Conservation (phyloP, 1,140 invertebrate species). For the Macrobrachium nipponense region DNA sequence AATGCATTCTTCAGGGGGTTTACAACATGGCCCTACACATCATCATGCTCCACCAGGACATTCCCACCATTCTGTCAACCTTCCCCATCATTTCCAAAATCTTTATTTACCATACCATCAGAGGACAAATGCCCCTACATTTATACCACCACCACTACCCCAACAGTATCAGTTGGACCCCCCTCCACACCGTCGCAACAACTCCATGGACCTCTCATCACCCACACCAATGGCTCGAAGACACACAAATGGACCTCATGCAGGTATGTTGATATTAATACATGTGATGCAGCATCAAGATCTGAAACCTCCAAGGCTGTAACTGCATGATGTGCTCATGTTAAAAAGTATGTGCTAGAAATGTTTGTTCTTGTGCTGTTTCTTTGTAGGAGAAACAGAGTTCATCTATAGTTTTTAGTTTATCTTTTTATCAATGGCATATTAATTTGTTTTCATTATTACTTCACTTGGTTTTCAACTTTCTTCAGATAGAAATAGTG, state of each 20-base stretch:
- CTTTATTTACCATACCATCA: slow-evolving; percentile 32
- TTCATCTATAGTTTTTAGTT: no score
- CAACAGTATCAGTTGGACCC: slow-evolving; percentile 59
- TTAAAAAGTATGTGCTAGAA: no score
- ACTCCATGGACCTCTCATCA: slow-evolving; percentile 51
- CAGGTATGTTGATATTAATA: slow-evolving; percentile 16
- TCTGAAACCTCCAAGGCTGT: no score
- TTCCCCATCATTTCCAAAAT: slow-evolving; percentile 29
- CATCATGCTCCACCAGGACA: slow-evolving; percentile 36
- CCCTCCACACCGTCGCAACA: slow-evolving; percentile 54
- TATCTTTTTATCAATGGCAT: no score
- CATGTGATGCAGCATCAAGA: background rate
- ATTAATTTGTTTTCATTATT: no score
- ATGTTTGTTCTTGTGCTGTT: no score
- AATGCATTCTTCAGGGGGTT: slow-evolving; percentile 66
- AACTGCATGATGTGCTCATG: no score
- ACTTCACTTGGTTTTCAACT: no score
- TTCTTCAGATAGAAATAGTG: no score
- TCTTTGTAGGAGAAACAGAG: no score
- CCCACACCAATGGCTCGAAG: slow-evolving; percentile 49
- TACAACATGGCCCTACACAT: slow-evolving; percentile 36
- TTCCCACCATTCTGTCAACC: slow-evolving; percentile 22
- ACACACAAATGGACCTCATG: slow-evolving; percentile 60
- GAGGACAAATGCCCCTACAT: slow-evolving; percentile 18
- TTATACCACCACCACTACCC: slow-evolving; percentile 31